Percentiles rank a stretch among this genome's conserved stretches.
Evolutionary conservation across 2,113 vertebrate genomes (phyloP).

Genomic region (Silurus glanis): DNA sequence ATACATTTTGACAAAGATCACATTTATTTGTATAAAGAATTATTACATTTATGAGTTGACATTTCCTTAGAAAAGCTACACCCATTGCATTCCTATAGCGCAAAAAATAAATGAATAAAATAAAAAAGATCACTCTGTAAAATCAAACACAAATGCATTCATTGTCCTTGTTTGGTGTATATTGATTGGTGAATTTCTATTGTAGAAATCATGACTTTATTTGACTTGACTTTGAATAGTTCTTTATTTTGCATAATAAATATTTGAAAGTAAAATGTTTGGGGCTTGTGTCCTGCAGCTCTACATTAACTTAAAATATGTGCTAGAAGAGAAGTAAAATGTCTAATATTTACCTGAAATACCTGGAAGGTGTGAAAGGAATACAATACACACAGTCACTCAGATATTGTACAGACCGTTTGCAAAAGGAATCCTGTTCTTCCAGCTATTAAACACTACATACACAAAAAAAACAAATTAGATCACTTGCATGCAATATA

Average conservation of each 20-base stretch:
- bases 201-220: neutral
- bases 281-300: neutral
- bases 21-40: no score
- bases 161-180: neutral
- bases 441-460: slow-evolving; percentile 2
- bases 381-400: slow-evolving; percentile 9
- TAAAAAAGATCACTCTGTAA: neutral
- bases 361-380: neutral
- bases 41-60: neutral
- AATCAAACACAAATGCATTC: neutral
- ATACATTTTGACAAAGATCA: neutral
- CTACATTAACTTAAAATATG: neutral
- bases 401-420: neutral
- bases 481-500: neutral
- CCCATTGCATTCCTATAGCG: neutral
- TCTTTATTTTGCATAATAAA: neutral
- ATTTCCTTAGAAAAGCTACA: neutral
- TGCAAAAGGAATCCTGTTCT: neutral
- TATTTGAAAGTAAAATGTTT: slow-evolving; percentile 4
- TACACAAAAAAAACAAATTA: neutral
- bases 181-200: neutral
- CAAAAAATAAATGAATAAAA: neutral
- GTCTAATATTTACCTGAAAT: neutral
- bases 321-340: neutral
- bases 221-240: neutral